These are phyloP conservation scores for Pseudomugil tenellus DNA, from an alignment of 2,797 vertebrate species.

Conservation along the genomic window DNA sequence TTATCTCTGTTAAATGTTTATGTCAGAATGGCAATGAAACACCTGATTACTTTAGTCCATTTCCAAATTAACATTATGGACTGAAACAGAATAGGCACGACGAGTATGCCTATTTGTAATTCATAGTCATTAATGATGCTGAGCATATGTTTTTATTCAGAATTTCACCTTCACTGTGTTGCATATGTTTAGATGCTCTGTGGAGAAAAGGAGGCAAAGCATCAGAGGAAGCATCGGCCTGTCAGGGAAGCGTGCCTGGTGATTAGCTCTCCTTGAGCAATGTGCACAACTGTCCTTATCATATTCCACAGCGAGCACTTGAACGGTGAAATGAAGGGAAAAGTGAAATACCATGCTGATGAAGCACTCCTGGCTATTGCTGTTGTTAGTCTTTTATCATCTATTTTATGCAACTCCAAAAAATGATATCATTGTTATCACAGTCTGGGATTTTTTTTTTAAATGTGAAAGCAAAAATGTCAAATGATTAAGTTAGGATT, in stretches of 20 bases:
- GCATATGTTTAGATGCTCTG: slow-evolving; percentile 41
- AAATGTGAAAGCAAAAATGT: no score
- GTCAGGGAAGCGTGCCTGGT: slow-evolving; percentile 33
- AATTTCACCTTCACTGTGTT: slow-evolving; percentile 22
- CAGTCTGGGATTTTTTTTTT: no score
- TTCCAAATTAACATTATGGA: slow-evolving; percentile 17
- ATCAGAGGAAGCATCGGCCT: slow-evolving; percentile 25
- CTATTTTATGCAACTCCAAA: not conserved
- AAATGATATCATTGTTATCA: not conserved
- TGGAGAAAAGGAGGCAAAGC: slow-evolving; percentile 20
- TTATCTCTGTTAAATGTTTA: not conserved
- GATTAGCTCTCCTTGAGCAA: slow-evolving; percentile 46
- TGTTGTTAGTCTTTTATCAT: not conserved
- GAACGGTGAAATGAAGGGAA: slow-evolving; percentile 19
- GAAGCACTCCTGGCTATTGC: slow-evolving; percentile 19
- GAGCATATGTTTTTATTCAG: slow-evolving; percentile 37
- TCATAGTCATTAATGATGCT: slow-evolving; percentile 23
- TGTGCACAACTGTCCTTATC: slow-evolving; percentile 42
- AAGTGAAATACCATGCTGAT: slow-evolving; percentile 25
- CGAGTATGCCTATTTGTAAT: slow-evolving; percentile 11
- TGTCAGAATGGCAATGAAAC: not conserved
- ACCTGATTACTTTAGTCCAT: slow-evolving; percentile 11
- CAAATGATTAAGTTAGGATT: no score
- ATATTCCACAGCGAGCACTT: slow-evolving; percentile 26
- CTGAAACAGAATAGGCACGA: slow-evolving; percentile 11